Percentiles rank a stretch among this genome's conserved stretches.
Conservation (phyloP, 2,888 invertebrate species). For the Morpho helenor region DNA sequence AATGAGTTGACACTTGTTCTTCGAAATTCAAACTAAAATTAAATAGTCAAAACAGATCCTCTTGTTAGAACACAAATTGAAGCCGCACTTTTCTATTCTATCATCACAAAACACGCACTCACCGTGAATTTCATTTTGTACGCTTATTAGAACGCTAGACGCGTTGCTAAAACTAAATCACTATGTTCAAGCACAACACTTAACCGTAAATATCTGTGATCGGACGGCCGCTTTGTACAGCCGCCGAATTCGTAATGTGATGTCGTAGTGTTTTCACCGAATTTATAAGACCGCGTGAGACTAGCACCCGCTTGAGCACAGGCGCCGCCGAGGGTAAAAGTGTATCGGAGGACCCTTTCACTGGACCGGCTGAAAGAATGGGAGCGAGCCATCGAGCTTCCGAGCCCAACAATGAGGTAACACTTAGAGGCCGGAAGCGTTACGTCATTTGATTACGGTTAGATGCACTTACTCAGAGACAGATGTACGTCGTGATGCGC, state of each 20-base stretch:
- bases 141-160: constrained; percentile 56
- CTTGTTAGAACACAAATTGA: neutral
- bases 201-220: constrained; percentile 47
- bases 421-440: constrained; percentile 59
- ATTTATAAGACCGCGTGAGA: constrained; percentile 73
- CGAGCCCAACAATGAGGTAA: constrained; percentile 72
- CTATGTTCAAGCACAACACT: constrained; percentile 53
- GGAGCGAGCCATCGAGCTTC: constrained; percentile 67
- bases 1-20: no score
- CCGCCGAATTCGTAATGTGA: constrained; percentile 78
- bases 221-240: constrained; percentile 64
- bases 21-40: no score
- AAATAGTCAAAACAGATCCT: no score
- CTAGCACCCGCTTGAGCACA: constrained; percentile 47
- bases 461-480: constrained; percentile 49
- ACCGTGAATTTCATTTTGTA: constrained; percentile 76
- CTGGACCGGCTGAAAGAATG: constrained; percentile 71
- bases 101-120: constrained; percentile 51
- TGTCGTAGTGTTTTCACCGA: constrained; percentile 70
- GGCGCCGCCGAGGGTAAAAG: constrained; percentile 66
- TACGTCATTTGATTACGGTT: constrained; percentile 63
- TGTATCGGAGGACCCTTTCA: constrained; percentile 75
- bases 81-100: constrained; percentile 15
- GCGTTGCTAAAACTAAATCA: constrained; percentile 68
- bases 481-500: constrained; percentile 38